Evolutionary conservation across 1,140 invertebrate genomes (phyloP), one percentile per base, ranked within the genome.

Genomic region (Nymphalis io): DNA sequence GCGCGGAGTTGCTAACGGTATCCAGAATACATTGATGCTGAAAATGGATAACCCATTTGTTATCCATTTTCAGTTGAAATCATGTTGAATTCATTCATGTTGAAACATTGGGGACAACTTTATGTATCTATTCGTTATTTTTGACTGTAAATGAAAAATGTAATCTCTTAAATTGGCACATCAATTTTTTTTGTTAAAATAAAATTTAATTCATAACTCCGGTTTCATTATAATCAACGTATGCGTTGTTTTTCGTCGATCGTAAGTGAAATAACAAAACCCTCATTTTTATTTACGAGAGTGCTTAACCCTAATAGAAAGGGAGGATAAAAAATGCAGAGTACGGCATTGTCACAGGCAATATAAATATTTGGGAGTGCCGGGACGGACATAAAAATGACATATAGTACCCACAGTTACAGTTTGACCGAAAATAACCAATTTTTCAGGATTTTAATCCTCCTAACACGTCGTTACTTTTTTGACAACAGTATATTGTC

Each of bases 351-450:
- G 75, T 81, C 75, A 62, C 70, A 76, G 69, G 79, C 80, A 83
- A 80, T 77, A 81, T 78, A 81, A 81, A 83, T 81, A 79, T 81
- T 81, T 83, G 71, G 42, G n/a, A 39, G 27, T 33, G 39, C 40
- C 40, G 38, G 38, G 1, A 65, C 38, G 38, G 39, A 51, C 51
- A 53, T 65, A 65, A 65, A 65, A 79, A 76, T 81, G 78, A 80
- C 73, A 68, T 65, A 82, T 78, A 46, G 65, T n/a, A 18, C 18
- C 44, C 46, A 33, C 27, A 46, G 51, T 61, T 58, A 48, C 60
- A 44, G 20, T 73, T 58, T 68, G 55, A 46, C 51, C 55, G 57
- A 68, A 78, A 83, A 78, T 78, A 76, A 78, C 72, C 69, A 73
- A 77, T 78, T 83, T 78, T 77, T 80, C 76, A 64, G 63, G 38